Conservation (phyloP, 2,797 vertebrate species). For the Australoheros facetus region DNA sequence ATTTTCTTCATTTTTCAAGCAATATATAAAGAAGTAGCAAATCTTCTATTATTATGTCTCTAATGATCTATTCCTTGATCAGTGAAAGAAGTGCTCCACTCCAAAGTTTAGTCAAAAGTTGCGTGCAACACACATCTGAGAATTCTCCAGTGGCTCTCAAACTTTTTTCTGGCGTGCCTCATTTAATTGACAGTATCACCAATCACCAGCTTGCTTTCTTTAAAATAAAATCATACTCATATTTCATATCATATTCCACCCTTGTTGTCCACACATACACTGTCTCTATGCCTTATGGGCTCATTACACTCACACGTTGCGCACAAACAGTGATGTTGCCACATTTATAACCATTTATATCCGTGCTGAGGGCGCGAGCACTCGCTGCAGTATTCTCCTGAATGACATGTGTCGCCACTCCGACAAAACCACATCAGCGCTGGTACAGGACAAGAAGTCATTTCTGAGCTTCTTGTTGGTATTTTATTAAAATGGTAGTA, state of each 20-base stretch:
- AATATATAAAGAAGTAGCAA: not conserved
- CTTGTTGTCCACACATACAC: not conserved
- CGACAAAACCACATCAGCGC: not conserved
- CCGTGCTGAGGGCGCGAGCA: not conserved
- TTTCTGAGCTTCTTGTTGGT: not conserved
- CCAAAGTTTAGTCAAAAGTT: too few relatives aligned
- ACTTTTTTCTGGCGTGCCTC: too few relatives aligned
- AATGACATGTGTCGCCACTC: too few relatives aligned
- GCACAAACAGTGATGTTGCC: not conserved
- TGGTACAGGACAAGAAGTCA: not conserved
- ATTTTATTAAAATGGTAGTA: not conserved
- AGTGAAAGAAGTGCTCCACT: too few relatives aligned
- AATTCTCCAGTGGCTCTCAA: not conserved
- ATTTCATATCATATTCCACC: not conserved
- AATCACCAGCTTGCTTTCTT: too few relatives aligned
- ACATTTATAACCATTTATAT: not conserved
- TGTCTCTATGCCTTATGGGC: not conserved
- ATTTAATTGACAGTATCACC: too few relatives aligned
- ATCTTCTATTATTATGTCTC: not conserved
- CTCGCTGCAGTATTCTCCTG: not conserved
- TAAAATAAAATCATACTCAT: too few relatives aligned
- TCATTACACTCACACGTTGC: not conserved
- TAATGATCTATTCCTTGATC: not conserved
- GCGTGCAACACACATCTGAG: not conserved
- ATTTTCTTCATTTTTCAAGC: fast-evolving